Percentiles rank a stretch among this genome's conserved stretches.
phyloP scores from a whole-genome alignment of 2,113 vertebrate species.

The Xyrauchen texanus region DNA sequence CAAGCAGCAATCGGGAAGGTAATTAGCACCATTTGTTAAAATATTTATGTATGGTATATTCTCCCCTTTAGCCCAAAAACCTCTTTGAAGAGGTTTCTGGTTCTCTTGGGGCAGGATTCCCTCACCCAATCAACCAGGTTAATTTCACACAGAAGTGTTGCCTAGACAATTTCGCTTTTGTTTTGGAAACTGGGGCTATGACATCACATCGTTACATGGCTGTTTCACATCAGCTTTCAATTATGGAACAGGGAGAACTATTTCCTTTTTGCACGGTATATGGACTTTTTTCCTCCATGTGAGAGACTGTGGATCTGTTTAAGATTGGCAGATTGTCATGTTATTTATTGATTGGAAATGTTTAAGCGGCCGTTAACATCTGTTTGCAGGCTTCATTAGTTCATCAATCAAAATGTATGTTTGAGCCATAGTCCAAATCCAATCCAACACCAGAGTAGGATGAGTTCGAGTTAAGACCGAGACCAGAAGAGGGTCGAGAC shows the following conservation, averaged over 20 bases:
- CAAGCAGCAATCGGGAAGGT: not conserved
- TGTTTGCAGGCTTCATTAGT: no score
- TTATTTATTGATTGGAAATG: no score
- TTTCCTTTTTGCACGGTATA: conserved; percentile 47
- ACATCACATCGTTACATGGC: conserved; percentile 51
- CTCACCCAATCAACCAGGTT: conserved; percentile 33
- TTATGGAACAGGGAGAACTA: conserved; percentile 43
- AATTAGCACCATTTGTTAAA: conserved; percentile 44
- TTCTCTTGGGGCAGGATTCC: conserved; percentile 39
- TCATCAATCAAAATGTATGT: no score
- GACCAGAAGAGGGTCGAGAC: no score
- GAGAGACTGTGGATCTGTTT: no score
- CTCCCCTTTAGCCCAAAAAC: no score
- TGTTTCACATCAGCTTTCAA: conserved; percentile 57
- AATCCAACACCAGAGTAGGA: no score
- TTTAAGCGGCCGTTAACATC: no score
- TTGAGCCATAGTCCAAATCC: no score
- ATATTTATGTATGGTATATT: conserved; percentile 25
- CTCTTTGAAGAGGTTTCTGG: conserved; percentile 30
- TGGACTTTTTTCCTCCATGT: not conserved
- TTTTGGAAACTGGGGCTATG: conserved; percentile 49
- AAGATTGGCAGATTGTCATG: no score
- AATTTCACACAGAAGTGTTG: conserved; percentile 42
- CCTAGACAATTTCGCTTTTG: conserved; percentile 52
- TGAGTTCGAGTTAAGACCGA: no score